These are phyloP conservation scores for Antechinus stuartii DNA, from an alignment of 2,113 vertebrate genomes.

Conservation along the genomic window DNA sequence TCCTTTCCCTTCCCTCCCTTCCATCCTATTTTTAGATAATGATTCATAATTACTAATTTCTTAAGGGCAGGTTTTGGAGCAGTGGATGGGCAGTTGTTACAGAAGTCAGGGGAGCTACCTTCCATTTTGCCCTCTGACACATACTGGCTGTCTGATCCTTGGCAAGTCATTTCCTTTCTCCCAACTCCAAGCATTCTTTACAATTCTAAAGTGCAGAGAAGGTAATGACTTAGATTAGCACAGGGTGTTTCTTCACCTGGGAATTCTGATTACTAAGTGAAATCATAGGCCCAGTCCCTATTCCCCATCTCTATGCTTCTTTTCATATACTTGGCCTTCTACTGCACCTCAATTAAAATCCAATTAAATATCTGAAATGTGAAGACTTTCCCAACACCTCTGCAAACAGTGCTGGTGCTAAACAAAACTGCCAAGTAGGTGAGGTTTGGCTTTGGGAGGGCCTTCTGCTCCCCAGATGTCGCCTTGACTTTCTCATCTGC, in stretches of 20 bases:
- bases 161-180: background rate
- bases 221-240: background rate
- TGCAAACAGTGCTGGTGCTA: background rate
- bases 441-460: background rate
- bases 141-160: background rate
- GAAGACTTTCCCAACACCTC: background rate
- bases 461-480: background rate
- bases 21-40: background rate
- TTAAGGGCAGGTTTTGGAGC: background rate
- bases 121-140: background rate
- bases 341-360: background rate
- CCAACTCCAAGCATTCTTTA: background rate
- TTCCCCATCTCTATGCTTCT: background rate
- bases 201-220: background rate
- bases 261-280: background rate
- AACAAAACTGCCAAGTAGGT: background rate
- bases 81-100: background rate
- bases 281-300: background rate
- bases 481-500: background rate
- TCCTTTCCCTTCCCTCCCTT: no score
- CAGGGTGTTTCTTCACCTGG: background rate
- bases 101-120: background rate
- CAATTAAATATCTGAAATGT: background rate
- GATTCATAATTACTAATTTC: background rate
- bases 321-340: background rate